Base-by-base conservation (phyloP, 2,113 vertebrate species). In the Takifugu flavidus region DNA sequence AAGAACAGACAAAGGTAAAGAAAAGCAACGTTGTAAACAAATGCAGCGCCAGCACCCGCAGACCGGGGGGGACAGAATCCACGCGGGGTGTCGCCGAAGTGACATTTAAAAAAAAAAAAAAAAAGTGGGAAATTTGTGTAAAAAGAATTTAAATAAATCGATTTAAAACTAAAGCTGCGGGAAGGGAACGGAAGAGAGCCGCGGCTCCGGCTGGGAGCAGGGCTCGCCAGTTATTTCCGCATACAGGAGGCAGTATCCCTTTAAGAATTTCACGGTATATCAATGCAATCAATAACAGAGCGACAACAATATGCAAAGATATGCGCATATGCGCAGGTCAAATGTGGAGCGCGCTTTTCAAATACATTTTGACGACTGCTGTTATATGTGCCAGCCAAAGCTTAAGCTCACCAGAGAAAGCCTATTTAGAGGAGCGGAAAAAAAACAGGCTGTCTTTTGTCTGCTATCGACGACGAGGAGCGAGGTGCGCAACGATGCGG, bases 241-340 rank as follows among this genome's bases (percentile, higher is more conserved):
- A 86, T 83, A 69, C 82, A 88, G 78, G 78, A 82, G 88, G 86
- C 78, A 67, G 83, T 88, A 87, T 84, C 88, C 86, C 88, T 89
- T 89, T 89, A 89, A 89, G 88, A 81, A 88, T 85, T 87, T 87
- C 85, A 87, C 82, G 84, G 85, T 89, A 88, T 89, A 88, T 88
- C 86, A 88, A 89, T 89, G 88, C 86, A 89, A 89, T 89, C 88
- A 88, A 88, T 89, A 88, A 88, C 86, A 88, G 86, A 87, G 86
- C 86, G 85, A 89, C 88, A 88, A 89, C 86, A 88, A 87, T 88
- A 89, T 89, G 88, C 88, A 89, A 89, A 89, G 86, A 89, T 88
- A 89, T 89, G 88, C 88, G 88, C 88, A 89, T 89, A 89, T 89
- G 88, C 88, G 88, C 88, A 87, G 86, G 88, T 88, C 88, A 89